These are phyloP conservation scores for Ennomos erosarius DNA, from an alignment of 2,888 invertebrate species.

Conservation along the genomic window DNA sequence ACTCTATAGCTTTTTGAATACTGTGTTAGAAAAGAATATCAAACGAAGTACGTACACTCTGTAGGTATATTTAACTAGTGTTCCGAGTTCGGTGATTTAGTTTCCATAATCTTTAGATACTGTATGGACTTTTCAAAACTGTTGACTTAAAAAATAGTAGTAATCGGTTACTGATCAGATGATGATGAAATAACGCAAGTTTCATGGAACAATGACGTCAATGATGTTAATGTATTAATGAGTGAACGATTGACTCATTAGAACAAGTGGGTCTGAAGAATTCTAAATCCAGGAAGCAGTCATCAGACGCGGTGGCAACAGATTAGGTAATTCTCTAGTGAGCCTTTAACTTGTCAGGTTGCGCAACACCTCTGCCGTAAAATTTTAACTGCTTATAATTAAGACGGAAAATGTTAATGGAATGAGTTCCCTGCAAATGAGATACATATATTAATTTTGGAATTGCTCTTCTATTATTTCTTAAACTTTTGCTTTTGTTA, in stretches of 20 bases:
- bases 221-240: conserved; percentile 22
- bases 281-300: conserved; percentile 56
- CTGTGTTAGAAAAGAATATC: conserved; percentile 16
- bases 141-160: background rate
- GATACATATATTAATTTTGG: conserved; percentile 20
- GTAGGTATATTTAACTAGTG: conserved; percentile 6
- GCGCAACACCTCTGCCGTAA: conserved; percentile 18
- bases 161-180: conserved; percentile 35
- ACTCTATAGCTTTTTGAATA: conserved; percentile 6
- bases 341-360: conserved; percentile 31
- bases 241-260: conserved; percentile 54
- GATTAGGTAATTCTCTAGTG: conserved; percentile 45
- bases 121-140: background rate
- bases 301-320: conserved; percentile 32
- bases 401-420: conserved; percentile 21
- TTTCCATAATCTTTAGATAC: conserved; percentile 1
- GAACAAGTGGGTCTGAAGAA: conserved; percentile 41
- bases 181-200: conserved; percentile 46
- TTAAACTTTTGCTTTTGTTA: too few species aligned
- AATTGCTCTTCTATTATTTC: conserved; percentile 1
- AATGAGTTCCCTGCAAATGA: conserved; percentile 23
- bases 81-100: conserved; percentile 13
- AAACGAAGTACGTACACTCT: background rate
- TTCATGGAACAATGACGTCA: too few species aligned
- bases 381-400: conserved; percentile 24